Base-by-base conservation (phyloP, 1,140 invertebrate genomes). In the Muscidifurax raptorellus region DNA sequence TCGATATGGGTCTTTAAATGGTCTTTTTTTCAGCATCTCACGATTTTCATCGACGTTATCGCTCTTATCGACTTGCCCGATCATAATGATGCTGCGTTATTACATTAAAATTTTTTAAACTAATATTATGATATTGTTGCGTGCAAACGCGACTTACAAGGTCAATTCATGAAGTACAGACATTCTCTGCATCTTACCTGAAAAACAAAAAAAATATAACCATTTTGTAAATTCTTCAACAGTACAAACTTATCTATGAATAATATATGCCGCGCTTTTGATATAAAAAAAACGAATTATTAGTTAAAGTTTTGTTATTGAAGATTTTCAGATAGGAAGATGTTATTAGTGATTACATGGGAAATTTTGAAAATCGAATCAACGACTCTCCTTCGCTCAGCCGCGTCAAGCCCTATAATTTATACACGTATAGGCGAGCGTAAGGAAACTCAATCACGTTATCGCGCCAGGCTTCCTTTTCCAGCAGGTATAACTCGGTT, bases 391-490 rank as follows among this genome's bases (percentile, higher is more conserved):
- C 75, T 27, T 5, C n/a, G 13, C n/a, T 64, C 75, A 22, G 32
- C 1, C 40, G 28, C 13, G 28, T 22, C 52, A 59, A 74, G 52
- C 66, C 28, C 52, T 67, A 36, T 76, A 82, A 82, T 67, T 64
- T 76, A 59, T 59, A 32, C 18, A 76, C 66, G 13, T 32, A 15
- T 2, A 36, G 32, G 59, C 22, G 22, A 22, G 52, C 15, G 52
- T n/a, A 76, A 67, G 52, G 47, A 30, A 77, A 44, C 40, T 32
- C 22, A 13, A 82, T 82, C 13, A 1, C 71, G 32, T 82, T 76
- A 82, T 28, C 9, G 28, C 15, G 27, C 12, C 36, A 28, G 2
- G 52, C 59, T 82, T 44, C 47, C 52, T 64, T 47, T 77, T 52
- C 25, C 44, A n/a, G 18, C 44, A 69, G 75, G 40, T 59, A 40